Percentiles rank a stretch among this genome's conserved stretches.
phyloP scores from a whole-genome alignment of 2,888 invertebrate species.

The Fragum fragum region DNA sequence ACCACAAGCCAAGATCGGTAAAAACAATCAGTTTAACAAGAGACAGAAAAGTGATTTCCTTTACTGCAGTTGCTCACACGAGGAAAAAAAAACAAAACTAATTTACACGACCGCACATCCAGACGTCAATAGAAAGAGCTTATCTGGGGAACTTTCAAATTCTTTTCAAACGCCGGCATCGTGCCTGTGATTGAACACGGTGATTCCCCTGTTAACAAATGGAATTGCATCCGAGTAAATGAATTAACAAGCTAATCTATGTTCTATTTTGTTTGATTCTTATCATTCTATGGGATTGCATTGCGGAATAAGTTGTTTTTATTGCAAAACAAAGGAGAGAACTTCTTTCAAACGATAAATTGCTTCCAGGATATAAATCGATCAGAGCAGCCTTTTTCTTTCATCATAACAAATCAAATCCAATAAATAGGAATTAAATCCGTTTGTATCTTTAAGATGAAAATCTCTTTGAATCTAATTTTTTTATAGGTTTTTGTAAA shows the following conservation, averaged over 20 bases:
- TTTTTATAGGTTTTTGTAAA: background rate
- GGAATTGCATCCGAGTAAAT: slow-evolving; percentile 63
- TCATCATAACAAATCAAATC: slow-evolving; percentile 19
- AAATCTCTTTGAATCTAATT: background rate
- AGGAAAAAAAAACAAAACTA: slow-evolving; percentile 55
- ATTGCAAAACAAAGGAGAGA: slow-evolving; percentile 8
- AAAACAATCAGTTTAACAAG: slow-evolving; percentile 17
- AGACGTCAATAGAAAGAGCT: slow-evolving; percentile 44
- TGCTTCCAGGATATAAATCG: background rate
- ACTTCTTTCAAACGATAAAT: slow-evolving; percentile 4
- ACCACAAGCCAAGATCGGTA: slow-evolving; percentile 9
- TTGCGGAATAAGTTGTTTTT: background rate
- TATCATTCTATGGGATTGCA: slow-evolving; percentile 27
- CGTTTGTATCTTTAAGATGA: background rate
- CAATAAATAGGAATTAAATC: background rate
- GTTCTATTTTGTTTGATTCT: slow-evolving; percentile 42
- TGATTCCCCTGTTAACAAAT: slow-evolving; percentile 58
- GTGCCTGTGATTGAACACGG: slow-evolving; percentile 40
- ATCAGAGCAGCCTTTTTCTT: slow-evolving; percentile 1
- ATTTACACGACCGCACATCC: slow-evolving; percentile 43
- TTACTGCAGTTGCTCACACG: slow-evolving; percentile 10
- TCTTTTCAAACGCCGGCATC: slow-evolving; percentile 38
- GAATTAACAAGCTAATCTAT: slow-evolving; percentile 66
- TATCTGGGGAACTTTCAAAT: slow-evolving; percentile 50
- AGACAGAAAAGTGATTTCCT: slow-evolving; percentile 18